Base-by-base conservation (phyloP, 2,797 vertebrate species). In the Chelmon rostratus region DNA sequence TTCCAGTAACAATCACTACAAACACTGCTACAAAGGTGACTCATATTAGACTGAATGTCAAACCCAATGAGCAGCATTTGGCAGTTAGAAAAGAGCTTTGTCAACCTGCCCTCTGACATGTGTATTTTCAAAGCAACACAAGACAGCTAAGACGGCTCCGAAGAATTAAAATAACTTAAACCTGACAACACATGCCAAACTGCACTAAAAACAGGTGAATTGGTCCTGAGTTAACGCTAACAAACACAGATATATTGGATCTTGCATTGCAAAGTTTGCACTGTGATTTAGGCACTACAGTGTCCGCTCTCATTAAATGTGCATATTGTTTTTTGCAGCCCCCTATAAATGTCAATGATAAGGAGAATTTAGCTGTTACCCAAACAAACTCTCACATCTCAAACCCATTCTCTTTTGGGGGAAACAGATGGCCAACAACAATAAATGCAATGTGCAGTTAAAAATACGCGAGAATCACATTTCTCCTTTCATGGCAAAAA, bases 391-490 rank as follows among this genome's bases (percentile, higher is more conserved):
- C 44, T 35, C 35, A 33, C 56, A 56, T 69, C 35, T 50, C 49
- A 9, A 46, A 63, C 28, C 19, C 35, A 8, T 46, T 49, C 57
- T 23, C 4, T 61, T 57, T 78, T 50, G 33, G 40, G 79, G 19
- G 44, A 74, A 68, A 47, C 70, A 68, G 63, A 80, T 70, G 68
- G 42, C 50, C 68, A 31, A 47, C 58, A 66, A 72, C 37, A 79
- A 59, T 68, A 68, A 47, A 59, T 46, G 10, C 35, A 73, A 76
- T 38, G 46, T 35, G 56, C 33, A 37, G 10, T 58, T 57, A 40
- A 67, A 71, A 75, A 78, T 28, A 61, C 23, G n/a, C 9, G 11
- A 46, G 37, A 6, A 46, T 37, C 44, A 37, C 8, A 46, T 68
- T 73, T 50, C 35, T 54, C 58, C 49, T 46, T 75, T 76, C 21